phyloP scores from a whole-genome alignment of 92 coral and sea anemone genomes.

The Palythoa grandis region DNA sequence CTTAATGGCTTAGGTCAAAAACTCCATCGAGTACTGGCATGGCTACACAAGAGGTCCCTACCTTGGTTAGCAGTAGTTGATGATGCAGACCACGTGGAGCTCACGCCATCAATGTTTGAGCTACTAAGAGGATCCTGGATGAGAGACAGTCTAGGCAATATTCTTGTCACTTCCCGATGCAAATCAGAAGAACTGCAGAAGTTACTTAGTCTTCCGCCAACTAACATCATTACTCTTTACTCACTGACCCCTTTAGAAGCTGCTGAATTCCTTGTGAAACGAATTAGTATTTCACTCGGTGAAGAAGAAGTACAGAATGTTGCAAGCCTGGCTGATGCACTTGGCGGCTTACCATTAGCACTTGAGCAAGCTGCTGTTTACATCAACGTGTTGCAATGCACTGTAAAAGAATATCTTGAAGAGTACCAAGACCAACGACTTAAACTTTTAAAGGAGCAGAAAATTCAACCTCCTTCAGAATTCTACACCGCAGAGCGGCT shows the following conservation, averaged over 20 bases:
- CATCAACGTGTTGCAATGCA: slow-evolving; percentile 36
- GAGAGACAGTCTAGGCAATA: neutral
- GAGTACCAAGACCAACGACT: slow-evolving; percentile 39
- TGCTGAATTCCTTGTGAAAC: neutral
- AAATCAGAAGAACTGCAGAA: slow-evolving; percentile 23
- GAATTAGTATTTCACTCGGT: neutral
- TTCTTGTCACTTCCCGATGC: slow-evolving; percentile 32
- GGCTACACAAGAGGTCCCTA: slow-evolving; percentile 14
- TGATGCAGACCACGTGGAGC: slow-evolving; percentile 24
- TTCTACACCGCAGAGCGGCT: slow-evolving; percentile 31
- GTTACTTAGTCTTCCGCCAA: neutral
- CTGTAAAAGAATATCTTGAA: slow-evolving; percentile 38
- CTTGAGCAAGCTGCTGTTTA: slow-evolving; percentile 64
- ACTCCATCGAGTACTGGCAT: neutral
- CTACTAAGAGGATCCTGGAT: slow-evolving; percentile 25
- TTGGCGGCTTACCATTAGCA: slow-evolving; percentile 64
- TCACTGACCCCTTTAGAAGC: neutral
- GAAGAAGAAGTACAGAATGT: neutral
- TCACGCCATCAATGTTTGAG: slow-evolving; percentile 23
- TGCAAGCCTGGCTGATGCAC: slow-evolving; percentile 36
- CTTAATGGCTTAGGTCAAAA: neutral
- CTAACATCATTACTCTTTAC: neutral
- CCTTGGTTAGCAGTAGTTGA: slow-evolving; percentile 25
- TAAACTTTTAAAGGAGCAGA: slow-evolving; percentile 30
- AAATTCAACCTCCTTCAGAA: slow-evolving; percentile 20